Evolutionary conservation across 64 coral and sea anemone species (phyloP).

Genomic region (Astreopora myriophthalma): DNA sequence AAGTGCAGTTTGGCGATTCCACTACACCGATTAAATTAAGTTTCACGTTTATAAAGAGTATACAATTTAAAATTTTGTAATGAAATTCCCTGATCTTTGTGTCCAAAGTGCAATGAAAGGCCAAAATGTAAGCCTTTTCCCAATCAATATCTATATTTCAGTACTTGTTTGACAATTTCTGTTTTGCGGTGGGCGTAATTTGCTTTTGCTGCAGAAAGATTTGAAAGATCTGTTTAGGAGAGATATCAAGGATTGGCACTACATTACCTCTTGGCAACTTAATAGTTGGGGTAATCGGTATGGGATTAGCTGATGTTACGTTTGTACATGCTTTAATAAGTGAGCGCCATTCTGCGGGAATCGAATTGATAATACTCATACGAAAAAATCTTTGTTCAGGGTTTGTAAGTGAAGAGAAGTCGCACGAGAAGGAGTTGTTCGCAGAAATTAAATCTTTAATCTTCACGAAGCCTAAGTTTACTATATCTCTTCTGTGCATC

Average conservation of each 20-base stretch:
- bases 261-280: neutral
- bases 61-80: neutral
- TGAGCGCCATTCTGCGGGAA: neutral
- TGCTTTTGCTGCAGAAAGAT: constrained; percentile 4
- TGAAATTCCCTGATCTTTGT: neutral
- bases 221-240: neutral
- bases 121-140: neutral
- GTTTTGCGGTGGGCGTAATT: neutral
- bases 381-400: neutral
- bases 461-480: neutral
- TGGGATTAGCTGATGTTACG: neutral
- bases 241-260: neutral
- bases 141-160: neutral
- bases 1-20: neutral
- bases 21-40: neutral
- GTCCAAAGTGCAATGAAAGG: neutral
- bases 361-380: neutral
- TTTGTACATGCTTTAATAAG: neutral
- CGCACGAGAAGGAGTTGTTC: neutral
- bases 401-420: neutral
- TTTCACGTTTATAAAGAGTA: neutral
- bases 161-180: neutral
- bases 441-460: neutral
- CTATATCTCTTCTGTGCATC: neutral
- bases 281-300: neutral